Evolutionary conservation across 2,113 vertebrate species (phyloP).

Genomic region (Tachysurus vachellii): DNA sequence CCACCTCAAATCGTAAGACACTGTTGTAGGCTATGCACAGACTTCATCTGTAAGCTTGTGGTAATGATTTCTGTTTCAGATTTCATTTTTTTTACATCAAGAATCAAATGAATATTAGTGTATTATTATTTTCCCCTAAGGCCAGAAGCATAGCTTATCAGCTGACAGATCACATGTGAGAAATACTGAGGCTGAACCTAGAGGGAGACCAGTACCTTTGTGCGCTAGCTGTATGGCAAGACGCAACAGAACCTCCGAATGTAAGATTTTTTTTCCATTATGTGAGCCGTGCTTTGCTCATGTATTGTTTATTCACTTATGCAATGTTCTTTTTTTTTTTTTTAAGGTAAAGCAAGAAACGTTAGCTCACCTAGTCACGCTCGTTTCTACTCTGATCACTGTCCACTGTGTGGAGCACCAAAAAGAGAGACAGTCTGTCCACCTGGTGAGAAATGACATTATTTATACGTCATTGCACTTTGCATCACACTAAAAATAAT

Average conservation of each 20-base stretch:
- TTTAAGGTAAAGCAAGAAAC: constrained; percentile 43
- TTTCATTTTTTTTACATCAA: not conserved
- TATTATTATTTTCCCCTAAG: constrained; percentile 47
- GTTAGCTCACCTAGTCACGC: constrained; percentile 9
- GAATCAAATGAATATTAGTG: not conserved
- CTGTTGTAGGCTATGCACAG: not conserved
- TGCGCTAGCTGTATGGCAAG: constrained; percentile 54
- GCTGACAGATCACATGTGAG: constrained; percentile 11
- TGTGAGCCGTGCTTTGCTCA: not conserved
- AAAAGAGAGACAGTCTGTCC: not conserved
- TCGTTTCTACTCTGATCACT: constrained; percentile 36
- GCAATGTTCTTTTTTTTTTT: not conserved
- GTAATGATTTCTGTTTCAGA: not conserved
- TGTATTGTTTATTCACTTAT: not conserved
- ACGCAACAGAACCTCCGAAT: constrained; percentile 18
- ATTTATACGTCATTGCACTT: not conserved
- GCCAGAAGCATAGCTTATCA: constrained; percentile 26
- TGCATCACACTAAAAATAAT: not conserved
- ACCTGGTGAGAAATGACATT: constrained; percentile 64
- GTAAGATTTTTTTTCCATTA: constrained; percentile 50
- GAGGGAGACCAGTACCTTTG: not conserved
- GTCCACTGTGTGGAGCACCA: constrained; percentile 61
- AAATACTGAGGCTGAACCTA: constrained; percentile 50
- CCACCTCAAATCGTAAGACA: constrained; percentile 68
- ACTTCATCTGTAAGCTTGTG: not conserved